These are phyloP conservation scores for Campylorhamphus procurvoides DNA, from an alignment of 2,113 vertebrate genomes.

Conservation along the genomic window DNA sequence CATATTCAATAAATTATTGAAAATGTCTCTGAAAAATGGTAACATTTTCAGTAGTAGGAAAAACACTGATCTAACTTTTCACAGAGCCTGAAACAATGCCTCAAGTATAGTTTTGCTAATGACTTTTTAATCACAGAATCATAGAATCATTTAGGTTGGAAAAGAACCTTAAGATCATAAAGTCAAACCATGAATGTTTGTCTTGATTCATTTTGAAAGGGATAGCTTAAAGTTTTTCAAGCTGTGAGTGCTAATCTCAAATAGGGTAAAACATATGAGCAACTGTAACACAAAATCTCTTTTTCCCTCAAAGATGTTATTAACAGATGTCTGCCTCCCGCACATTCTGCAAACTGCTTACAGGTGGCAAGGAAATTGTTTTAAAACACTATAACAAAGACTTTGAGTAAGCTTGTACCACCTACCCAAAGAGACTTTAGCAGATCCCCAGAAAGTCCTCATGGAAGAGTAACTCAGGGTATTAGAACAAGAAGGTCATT, in stretches of 20 bases:
- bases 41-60: not conserved
- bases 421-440: not conserved
- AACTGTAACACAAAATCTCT: not conserved
- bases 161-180: not conserved
- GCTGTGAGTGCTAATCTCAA: not conserved
- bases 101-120: not conserved
- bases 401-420: not conserved
- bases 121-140: not conserved
- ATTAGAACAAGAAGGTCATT: not conserved
- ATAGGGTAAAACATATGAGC: not conserved
- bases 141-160: not conserved
- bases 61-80: not conserved
- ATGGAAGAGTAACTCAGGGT: not conserved
- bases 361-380: constrained; percentile 26
- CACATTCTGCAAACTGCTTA: constrained; percentile 1
- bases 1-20: not conserved
- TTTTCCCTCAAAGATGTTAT: not conserved
- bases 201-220: not conserved
- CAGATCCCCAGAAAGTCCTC: not conserved
- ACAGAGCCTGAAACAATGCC: not conserved
- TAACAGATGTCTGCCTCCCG: not conserved
- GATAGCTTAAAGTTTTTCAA: not conserved
- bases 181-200: not conserved
- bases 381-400: not conserved
- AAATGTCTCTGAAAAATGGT: not conserved